These are phyloP conservation scores for Oegoconia quadripuncta DNA, from an alignment of 2,888 invertebrate genomes.

Conservation along the genomic window DNA sequence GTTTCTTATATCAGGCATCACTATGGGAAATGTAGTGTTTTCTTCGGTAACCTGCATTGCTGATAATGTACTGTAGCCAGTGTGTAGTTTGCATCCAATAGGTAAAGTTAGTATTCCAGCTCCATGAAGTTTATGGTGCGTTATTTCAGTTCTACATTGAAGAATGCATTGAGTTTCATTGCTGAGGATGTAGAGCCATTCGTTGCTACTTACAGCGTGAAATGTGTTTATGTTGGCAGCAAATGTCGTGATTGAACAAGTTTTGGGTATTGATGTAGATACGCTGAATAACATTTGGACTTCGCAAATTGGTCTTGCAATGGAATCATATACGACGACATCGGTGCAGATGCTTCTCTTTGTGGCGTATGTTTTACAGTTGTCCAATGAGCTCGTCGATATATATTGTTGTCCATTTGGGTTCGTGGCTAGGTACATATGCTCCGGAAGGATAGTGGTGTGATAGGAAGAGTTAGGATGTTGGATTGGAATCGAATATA, in stretches of 20 bases:
- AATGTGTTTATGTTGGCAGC: conserved; percentile 24
- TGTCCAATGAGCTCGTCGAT: conserved; percentile 20
- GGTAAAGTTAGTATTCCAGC: conserved; percentile 17
- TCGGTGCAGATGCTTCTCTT: conserved; percentile 20
- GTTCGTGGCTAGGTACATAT: conserved; percentile 20
- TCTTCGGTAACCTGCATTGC: conserved; percentile 14
- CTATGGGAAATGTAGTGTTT: conserved; percentile 20
- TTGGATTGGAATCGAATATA: conserved; percentile 23
- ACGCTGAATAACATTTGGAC: conserved; percentile 14
- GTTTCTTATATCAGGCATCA: conserved; percentile 20
- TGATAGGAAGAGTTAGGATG: conserved; percentile 22
- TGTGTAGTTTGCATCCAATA: conserved; percentile 20
- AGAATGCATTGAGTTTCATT: conserved; percentile 15
- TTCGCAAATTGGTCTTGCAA: conserved; percentile 21
- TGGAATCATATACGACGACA: conserved; percentile 20
- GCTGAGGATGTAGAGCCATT: conserved; percentile 21
- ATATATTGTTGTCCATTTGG: conserved; percentile 23
- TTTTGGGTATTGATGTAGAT: conserved; percentile 14
- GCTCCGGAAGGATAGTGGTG: conserved; percentile 23
- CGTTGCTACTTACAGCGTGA: conserved; percentile 16
- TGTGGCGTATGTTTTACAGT: conserved; percentile 19
- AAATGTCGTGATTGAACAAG: conserved; percentile 22
- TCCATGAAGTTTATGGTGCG: conserved; percentile 17
- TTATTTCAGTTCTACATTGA: conserved; percentile 16
- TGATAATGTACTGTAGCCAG: conserved; percentile 21